Evolutionary conservation across 2,888 invertebrate genomes (phyloP).

Genomic region (Lithophane semibrunnea): DNA sequence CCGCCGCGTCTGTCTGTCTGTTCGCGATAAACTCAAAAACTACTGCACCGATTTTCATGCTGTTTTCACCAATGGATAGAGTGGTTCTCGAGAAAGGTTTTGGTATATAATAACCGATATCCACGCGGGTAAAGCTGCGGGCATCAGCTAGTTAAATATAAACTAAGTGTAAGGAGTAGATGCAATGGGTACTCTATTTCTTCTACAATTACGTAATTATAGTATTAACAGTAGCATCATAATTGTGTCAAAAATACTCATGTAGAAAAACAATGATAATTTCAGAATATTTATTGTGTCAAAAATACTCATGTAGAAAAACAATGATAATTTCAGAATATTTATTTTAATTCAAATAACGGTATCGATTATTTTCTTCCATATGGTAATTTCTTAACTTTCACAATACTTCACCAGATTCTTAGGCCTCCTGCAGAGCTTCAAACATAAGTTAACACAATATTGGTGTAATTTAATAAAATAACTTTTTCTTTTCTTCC

Average conservation of each 20-base stretch:
- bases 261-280: neutral
- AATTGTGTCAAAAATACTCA: neutral
- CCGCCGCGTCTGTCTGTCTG: no score
- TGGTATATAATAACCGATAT: no score
- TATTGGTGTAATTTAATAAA: constrained; percentile 1
- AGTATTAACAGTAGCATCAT: neutral
- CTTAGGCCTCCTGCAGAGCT: neutral
- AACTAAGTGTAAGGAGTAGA: neutral
- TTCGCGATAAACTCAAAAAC: no score
- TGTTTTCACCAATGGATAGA: no score
- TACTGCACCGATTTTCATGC: no score
- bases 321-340: neutral
- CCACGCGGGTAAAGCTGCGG: no score
- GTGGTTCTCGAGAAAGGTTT: no score
- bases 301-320: neutral
- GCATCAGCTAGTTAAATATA: no score
- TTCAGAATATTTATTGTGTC: neutral
- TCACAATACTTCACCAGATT: neutral
- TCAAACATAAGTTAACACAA: constrained; percentile 10
- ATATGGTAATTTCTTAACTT: neutral
- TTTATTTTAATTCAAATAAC: neutral
- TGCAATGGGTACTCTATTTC: neutral
- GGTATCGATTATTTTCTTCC: neutral
- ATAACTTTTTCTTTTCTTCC: neutral
- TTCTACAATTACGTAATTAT: neutral